These are phyloP conservation scores for Plagiodera versicolora DNA, from an alignment of 2,888 invertebrate genomes.

Conservation along the genomic window DNA sequence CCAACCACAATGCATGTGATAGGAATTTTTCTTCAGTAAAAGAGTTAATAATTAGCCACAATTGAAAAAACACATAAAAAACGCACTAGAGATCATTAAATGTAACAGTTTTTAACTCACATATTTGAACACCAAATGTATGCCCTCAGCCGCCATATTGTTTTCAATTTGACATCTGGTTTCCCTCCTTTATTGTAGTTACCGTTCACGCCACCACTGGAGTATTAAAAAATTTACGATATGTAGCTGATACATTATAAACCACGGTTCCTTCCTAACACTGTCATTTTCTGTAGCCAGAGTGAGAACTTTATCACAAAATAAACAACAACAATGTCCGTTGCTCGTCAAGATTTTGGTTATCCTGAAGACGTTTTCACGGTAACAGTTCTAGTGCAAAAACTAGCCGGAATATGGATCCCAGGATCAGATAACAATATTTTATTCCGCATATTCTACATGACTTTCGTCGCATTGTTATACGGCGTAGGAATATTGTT, in stretches of 20 bases:
- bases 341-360: not conserved
- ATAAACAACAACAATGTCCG: not conserved
- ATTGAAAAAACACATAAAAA: too few species aligned
- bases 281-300: not conserved
- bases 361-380: constrained; percentile 13
- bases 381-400: constrained; percentile 1
- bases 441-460: constrained; percentile 6
- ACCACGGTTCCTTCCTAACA: not conserved
- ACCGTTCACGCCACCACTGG: not conserved
- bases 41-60: too few species aligned
- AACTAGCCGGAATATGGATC: constrained; percentile 17
- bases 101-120: too few species aligned
- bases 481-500: constrained; percentile 11
- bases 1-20: too few species aligned
- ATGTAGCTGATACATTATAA: not conserved
- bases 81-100: too few species aligned
- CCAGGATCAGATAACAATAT: constrained; percentile 3
- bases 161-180: too few species aligned
- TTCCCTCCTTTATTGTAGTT: too few species aligned
- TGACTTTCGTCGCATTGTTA: constrained; percentile 7
- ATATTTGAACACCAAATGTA: too few species aligned
- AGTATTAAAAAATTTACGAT: not conserved
- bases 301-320: not conserved
- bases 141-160: too few species aligned
- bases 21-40: too few species aligned